Evolutionary conservation across 2,797 vertebrate species (phyloP).

Genomic region (Muscicapa comitata): DNA sequence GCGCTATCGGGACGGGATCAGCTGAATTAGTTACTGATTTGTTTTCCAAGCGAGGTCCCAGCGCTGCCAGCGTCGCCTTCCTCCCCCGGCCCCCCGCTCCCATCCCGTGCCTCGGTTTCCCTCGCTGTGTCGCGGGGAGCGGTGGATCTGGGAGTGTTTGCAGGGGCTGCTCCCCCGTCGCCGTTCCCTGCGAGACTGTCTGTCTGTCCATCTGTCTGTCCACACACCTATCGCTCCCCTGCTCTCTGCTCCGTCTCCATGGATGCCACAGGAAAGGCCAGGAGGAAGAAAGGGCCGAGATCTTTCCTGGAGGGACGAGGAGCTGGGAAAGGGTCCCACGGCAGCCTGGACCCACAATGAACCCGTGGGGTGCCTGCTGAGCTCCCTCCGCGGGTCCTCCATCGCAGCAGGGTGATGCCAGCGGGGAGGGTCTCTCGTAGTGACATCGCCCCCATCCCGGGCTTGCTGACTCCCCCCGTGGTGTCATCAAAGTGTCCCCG

Average conservation of each 20-base stretch:
- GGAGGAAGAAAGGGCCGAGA: neutral
- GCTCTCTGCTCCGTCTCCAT: neutral
- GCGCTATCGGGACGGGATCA: neutral
- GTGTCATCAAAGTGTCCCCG: neutral
- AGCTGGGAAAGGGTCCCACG: fast-evolving
- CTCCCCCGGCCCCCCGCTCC: neutral
- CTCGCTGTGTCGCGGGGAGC: neutral
- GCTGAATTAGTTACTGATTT: neutral
- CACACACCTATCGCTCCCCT: fast-evolving
- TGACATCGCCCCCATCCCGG: fast-evolving
- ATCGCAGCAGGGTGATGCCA: fast-evolving
- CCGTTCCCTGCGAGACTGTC: neutral
- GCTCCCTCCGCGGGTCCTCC: fast-evolving
- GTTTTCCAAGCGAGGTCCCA: neutral
- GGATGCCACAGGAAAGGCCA: neutral
- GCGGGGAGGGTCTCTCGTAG: neutral
- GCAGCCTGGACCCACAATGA: fast-evolving
- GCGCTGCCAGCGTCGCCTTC: neutral
- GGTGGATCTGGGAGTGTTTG: neutral
- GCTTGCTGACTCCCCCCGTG: fast-evolving
- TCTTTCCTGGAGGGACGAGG: neutral
- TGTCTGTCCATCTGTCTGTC: neutral
- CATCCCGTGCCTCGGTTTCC: neutral
- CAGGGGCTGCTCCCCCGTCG: neutral
- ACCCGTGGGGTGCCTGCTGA: fast-evolving